These are phyloP conservation scores for Martes martes DNA, from an alignment of 2,113 vertebrate species.

Conservation along the genomic window DNA sequence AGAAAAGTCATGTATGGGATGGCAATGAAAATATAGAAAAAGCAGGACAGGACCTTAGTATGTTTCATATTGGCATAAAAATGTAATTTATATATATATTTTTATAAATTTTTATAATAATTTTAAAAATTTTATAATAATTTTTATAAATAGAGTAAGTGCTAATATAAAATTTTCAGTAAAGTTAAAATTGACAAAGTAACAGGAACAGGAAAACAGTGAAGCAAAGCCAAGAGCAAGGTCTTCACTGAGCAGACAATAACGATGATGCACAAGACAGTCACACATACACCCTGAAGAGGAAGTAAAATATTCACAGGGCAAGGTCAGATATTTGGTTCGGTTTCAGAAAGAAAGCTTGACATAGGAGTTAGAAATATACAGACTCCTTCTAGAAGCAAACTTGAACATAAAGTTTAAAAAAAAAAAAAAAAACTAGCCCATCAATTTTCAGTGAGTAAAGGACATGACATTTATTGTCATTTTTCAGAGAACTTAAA, in stretches of 20 bases:
- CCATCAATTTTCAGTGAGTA: neutral
- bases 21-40: neutral
- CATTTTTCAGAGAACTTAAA: slow-evolving; percentile 3
- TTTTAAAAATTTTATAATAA: too few relatives aligned
- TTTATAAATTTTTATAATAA: too few relatives aligned
- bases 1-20: neutral
- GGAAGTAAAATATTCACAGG: neutral
- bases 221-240: neutral
- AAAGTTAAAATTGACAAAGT: neutral
- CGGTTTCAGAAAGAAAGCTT: neutral
- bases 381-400: neutral
- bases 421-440: neutral
- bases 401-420: neutral
- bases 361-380: neutral
- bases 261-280: neutral
- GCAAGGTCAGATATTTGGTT: neutral
- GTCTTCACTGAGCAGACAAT: neutral
- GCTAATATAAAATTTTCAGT: neutral
- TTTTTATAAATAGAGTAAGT: neutral
- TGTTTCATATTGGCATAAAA: neutral
- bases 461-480: neutral
- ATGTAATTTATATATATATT: too few relatives aligned
- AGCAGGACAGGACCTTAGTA: neutral
- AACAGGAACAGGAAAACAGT: neutral
- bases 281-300: neutral